Conservation (phyloP, 2,888 invertebrate genomes). For the Opisthograptis luteolata region DNA sequence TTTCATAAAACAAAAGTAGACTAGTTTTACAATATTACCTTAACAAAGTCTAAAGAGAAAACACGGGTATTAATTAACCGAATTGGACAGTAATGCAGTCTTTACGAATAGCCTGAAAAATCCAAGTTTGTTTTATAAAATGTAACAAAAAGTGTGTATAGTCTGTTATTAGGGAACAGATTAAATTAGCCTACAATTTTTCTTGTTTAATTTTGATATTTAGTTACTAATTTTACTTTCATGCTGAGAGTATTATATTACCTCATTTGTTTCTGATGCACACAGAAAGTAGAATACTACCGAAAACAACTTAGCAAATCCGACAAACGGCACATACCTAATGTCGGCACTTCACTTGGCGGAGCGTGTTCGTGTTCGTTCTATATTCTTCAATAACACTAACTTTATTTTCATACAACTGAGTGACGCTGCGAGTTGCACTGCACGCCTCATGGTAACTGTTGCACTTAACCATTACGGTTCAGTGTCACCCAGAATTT, state of each 20-base stretch:
- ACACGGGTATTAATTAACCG: no score
- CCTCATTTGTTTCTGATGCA: slow-evolving; percentile 1
- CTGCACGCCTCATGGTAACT: no score
- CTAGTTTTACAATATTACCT: no score
- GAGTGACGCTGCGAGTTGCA: no score
- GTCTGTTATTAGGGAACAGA: slow-evolving; percentile 37
- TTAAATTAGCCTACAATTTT: slow-evolving; percentile 2
- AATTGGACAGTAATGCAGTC: no score
- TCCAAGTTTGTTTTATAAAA: slow-evolving; percentile 34
- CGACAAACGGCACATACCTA: slow-evolving; percentile 9
- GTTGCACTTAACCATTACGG: no score
- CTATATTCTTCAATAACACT: no score
- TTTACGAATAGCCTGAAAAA: neutral
- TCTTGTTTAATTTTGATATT: slow-evolving; percentile 16
- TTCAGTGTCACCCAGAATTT: no score
- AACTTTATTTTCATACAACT: no score
- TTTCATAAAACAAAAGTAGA: slow-evolving; percentile 35
- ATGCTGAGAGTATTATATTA: slow-evolving; percentile 20
- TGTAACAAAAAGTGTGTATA: slow-evolving; percentile 40
- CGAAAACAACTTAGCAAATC: slow-evolving; percentile 1
- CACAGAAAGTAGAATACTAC: neutral
- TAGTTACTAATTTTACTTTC: slow-evolving; percentile 25
- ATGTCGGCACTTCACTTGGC: no score
- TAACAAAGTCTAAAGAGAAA: no score
- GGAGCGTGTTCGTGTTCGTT: no score